Evolutionary conservation across 2,888 invertebrate species (phyloP), one percentile per base, ranked within the genome.

Genomic region (Nemurella pictetii): DNA sequence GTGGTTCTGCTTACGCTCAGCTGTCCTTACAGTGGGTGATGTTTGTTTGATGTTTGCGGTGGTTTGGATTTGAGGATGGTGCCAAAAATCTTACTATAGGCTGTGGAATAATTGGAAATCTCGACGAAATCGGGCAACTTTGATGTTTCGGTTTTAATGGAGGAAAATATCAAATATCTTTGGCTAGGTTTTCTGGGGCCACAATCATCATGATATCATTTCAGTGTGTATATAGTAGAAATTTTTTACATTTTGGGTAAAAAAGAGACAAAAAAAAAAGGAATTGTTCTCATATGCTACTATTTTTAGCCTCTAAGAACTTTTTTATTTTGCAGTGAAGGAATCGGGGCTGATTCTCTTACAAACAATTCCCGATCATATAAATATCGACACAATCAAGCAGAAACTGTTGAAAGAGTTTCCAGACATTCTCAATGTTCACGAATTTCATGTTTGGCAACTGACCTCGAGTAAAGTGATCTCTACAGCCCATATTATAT

Each of bases 401-500:
- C 91, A 92, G 55, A 93, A 94, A 87, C 89, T 97, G 74, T 89
- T 93, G 0, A 90, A 91, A 84, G 93, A 93, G 86, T 95, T 95
- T 89, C 94, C 94, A 0, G 94, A 94, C 86, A 94, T 96, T 85
- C 91, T 94, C 0, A 95, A 94, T 88, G 94, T 97, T 27, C 97
- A 97, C 89, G 97, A 97, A 90, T 92, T 97, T 75, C 97, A 97
- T 89, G 95, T 97, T 28, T 97, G 97, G 97, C 96, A 96, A 88
- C 91, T 97, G 86, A 95, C 96, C 3, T 93, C 95, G 0, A 93
- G 94, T 87, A 94, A 95, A 90, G 93, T 95, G 72, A 95, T 97
- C 82, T 96, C 96, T 28, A 97, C 97, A 0, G 96, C 95, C 1
- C 97, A 97, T 89, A 94, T 97, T 9, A 94, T 95, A 87, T 95